These are phyloP conservation scores for Rosalia funebris DNA, from an alignment of 2,888 invertebrate species.

Conservation along the genomic window DNA sequence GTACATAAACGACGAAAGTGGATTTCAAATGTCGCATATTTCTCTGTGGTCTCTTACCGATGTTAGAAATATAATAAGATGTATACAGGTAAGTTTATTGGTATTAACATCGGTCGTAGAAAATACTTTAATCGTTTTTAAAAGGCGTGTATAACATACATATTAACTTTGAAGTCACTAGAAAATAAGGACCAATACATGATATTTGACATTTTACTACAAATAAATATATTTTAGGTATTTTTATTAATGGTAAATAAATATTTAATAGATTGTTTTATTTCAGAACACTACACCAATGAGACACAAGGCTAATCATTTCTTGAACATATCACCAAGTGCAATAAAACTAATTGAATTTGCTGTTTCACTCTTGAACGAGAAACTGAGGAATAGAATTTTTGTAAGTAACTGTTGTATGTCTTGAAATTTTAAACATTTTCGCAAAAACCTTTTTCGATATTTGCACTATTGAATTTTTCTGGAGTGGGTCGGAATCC, in stretches of 20 bases:
- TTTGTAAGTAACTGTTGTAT: constrained; percentile 75
- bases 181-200: too few species aligned
- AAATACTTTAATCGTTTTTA: too few species aligned
- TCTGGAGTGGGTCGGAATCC: too few species aligned
- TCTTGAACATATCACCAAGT: constrained; percentile 84
- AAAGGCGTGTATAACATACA: too few species aligned
- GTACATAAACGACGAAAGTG: constrained; percentile 84
- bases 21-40: constrained; percentile 84
- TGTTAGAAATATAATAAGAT: constrained; percentile 79
- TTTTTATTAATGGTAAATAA: too few species aligned
- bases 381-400: constrained; percentile 84
- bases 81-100: constrained; percentile 73
- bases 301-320: constrained; percentile 89
- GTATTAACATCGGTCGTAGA: background rate
- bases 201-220: too few species aligned
- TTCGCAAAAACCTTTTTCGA: too few species aligned
- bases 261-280: background rate
- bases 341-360: constrained; percentile 86
- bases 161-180: too few species aligned
- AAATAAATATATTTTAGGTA: too few species aligned
- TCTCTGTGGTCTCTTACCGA: constrained; percentile 85
- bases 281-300: constrained; percentile 89
- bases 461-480: too few species aligned
- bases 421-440: too few species aligned
- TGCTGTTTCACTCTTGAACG: constrained; percentile 81